Evolutionary conservation across 2,888 invertebrate genomes (phyloP).

Genomic region (Polydrusus cervinus): DNA sequence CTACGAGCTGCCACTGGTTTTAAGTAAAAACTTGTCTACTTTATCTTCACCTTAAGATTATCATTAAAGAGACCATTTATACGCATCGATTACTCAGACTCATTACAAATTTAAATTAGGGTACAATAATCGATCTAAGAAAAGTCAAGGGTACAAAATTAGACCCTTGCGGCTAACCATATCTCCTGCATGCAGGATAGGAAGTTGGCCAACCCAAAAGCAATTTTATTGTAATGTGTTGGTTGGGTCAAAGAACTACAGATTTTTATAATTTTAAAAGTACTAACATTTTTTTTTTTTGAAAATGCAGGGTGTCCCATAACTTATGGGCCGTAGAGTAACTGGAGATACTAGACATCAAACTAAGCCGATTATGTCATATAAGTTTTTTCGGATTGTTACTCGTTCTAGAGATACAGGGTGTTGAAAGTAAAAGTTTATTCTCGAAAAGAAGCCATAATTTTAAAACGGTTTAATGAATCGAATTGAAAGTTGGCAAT

Average conservation of each 20-base stretch:
- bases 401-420: too few relatives aligned
- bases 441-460: too few relatives aligned
- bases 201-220: constrained; percentile 20
- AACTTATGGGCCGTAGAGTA: too few relatives aligned
- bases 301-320: neutral
- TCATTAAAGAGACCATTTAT: constrained; percentile 19
- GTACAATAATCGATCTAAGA: constrained; percentile 17
- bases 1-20: too few relatives aligned
- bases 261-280: neutral
- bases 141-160: constrained; percentile 31
- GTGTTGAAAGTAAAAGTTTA: too few relatives aligned
- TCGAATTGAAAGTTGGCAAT: too few relatives aligned
- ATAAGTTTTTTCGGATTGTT: too few relatives aligned
- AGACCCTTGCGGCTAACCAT: constrained; percentile 24
- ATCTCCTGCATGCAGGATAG: constrained; percentile 13
- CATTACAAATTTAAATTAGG: constrained; percentile 30
- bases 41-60: constrained; percentile 12
- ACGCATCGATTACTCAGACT: constrained; percentile 22
- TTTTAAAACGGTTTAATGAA: too few relatives aligned
- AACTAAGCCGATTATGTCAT: too few relatives aligned
- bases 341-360: too few relatives aligned
- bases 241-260: constrained; percentile 4
- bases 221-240: constrained; percentile 20
- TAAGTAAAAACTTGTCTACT: too few relatives aligned
- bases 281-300: neutral